Evolutionary conservation across 2,113 vertebrate genomes (phyloP).

Genomic region (Nannospalax galili): DNA sequence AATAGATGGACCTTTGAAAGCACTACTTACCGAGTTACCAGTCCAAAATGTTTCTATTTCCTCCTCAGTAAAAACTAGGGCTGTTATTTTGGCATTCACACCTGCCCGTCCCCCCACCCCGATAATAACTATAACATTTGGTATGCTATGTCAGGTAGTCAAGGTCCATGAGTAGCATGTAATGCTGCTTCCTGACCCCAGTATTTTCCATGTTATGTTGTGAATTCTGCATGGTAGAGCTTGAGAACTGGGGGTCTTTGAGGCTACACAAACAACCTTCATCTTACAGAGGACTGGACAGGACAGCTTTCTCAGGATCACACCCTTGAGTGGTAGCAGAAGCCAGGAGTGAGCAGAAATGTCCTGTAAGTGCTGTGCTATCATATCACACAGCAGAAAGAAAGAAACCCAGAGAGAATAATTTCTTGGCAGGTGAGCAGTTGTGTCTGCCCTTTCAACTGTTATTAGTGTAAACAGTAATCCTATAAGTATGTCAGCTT

Average conservation of each 20-base stretch:
- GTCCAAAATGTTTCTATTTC: conserved; percentile 10
- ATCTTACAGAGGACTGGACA: neutral
- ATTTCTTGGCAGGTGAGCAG: conserved; percentile 70
- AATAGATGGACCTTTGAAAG: conserved; percentile 49
- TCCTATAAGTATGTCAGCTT: conserved; percentile 17
- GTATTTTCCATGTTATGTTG: neutral
- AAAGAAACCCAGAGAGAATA: conserved; percentile 51
- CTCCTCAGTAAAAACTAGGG: conserved; percentile 21
- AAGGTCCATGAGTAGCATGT: neutral
- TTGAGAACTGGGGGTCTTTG: neutral
- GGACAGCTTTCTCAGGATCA: neutral
- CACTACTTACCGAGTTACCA: neutral
- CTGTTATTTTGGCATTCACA: neutral
- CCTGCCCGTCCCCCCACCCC: no score
- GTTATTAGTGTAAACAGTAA: conserved; percentile 66
- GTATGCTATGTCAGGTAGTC: conserved; percentile 1
- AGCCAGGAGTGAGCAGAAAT: neutral
- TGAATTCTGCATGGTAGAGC: neutral
- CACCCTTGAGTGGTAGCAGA: neutral
- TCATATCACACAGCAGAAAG: neutral
- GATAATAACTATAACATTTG: neutral
- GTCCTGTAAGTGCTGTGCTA: neutral
- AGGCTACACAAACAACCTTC: neutral
- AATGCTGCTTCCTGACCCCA: neutral
- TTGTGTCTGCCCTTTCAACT: conserved; percentile 48